Conservation (phyloP, 2,113 vertebrate genomes). For the Mirza zaza region DNA sequence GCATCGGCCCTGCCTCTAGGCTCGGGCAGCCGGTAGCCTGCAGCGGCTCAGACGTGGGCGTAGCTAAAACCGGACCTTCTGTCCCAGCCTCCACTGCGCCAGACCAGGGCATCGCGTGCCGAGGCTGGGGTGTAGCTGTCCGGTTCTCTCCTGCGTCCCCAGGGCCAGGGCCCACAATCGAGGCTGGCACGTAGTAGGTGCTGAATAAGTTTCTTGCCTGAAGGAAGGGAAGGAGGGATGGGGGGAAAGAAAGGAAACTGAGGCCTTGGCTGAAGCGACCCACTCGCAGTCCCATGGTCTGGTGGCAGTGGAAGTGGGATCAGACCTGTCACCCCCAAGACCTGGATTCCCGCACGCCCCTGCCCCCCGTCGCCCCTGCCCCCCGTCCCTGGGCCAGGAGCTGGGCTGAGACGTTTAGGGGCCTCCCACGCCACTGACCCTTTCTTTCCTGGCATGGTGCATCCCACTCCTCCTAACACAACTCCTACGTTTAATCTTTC, state of each 20-base stretch:
- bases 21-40: accelerated
- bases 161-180: background rate
- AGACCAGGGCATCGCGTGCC: background rate
- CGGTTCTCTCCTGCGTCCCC: too few species aligned
- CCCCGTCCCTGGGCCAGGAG: background rate
- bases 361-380: too few species aligned
- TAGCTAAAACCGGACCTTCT: accelerated
- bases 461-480: background rate
- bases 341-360: background rate
- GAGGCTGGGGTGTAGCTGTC: background rate
- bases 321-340: background rate
- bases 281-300: accelerated
- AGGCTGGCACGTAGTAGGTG: background rate
- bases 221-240: background rate
- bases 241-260: background rate
- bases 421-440: accelerated
- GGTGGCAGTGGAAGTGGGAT: accelerated
- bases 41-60: accelerated
- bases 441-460: background rate
- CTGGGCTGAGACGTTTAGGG: background rate
- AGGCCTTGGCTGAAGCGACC: background rate
- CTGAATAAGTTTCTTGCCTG: background rate
- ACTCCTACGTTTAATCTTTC: background rate
- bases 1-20: background rate
- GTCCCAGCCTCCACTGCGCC: background rate